Percentiles rank a stretch among this genome's conserved stretches.
Evolutionary conservation across 1,140 invertebrate species (phyloP).

Genomic region (Drosophila busckii): DNA sequence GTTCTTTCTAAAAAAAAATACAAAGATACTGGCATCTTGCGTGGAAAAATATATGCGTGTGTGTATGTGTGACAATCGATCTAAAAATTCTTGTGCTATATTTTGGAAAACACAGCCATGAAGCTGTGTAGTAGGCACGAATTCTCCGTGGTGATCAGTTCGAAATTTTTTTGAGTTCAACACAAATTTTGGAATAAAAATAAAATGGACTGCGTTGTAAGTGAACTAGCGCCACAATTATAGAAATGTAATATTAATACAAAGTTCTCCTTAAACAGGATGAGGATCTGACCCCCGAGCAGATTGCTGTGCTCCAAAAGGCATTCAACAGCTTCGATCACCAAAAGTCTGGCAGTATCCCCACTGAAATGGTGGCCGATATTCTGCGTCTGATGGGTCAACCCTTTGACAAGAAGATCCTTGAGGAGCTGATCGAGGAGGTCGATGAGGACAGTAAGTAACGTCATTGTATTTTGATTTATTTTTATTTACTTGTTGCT

Average conservation of each 20-base stretch:
- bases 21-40: slow-evolving; percentile 54
- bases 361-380: slow-evolving; percentile 95
- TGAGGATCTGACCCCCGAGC: slow-evolving; percentile 83
- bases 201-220: slow-evolving; percentile 67
- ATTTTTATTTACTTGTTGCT: not conserved
- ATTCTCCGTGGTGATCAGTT: slow-evolving; percentile 62
- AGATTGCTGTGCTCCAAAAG: slow-evolving; percentile 90
- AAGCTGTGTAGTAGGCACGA: slow-evolving; percentile 63
- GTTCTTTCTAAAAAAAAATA: slow-evolving; percentile 77
- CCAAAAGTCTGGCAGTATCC: slow-evolving; percentile 95
- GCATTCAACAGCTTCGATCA: slow-evolving; percentile 98
- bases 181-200: slow-evolving; percentile 3
- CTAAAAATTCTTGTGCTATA: slow-evolving; percentile 55
- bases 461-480: too few relatives aligned
- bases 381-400: slow-evolving; percentile 96
- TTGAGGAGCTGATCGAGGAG: slow-evolving; percentile 96
- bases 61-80: slow-evolving; percentile 29
- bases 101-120: slow-evolving; percentile 69
- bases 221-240: not conserved
- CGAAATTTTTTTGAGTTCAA: slow-evolving; percentile 42
- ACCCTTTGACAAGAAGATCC: slow-evolving; percentile 96
- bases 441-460: slow-evolving; percentile 96
- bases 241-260: not conserved
- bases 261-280: slow-evolving; percentile 76
- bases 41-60: slow-evolving; percentile 53